Evolutionary conservation across 2,888 invertebrate genomes (phyloP), one percentile per base, ranked within the genome.

Genomic region (Herminia tarsipennalis): DNA sequence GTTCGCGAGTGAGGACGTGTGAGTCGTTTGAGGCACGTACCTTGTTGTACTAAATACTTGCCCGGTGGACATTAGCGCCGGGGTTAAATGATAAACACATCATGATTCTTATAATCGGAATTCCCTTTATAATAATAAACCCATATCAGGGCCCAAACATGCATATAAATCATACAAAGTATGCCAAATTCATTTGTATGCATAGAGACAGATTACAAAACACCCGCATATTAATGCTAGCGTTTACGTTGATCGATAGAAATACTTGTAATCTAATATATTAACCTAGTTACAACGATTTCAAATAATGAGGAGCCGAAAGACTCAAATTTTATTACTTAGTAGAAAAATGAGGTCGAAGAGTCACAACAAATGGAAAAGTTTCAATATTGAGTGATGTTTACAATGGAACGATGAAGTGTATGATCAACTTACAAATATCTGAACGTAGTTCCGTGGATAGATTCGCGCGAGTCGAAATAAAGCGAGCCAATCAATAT

Each of bases 401-500:
- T 58, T n/a, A n/a, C n/a, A n/a, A n/a, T n/a, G n/a, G n/a, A n/a
- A 62, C 45, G 3, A 61, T 49, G 57, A 65, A 60, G 48, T 47
- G 48, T 64, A 67, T 60, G 54, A 64, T 61, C 48, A 56, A 61
- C 49, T 64, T 56, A 53, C 47, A 54, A 58, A 42, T 56, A 63
- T 36, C 51, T 54, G 73, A 76, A 73, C 70, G 65, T 72, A 82
- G 82, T 86, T 84, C 79, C 74, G 81, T 76, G 78, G 80, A 87
- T 88, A 85, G 86, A 88, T 86, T 85, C 82, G 83, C 84, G 81
- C 82, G 82, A 86, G 88, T 86, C 86, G 85, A 88, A 91, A 90
- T 91, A 91, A 89, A 90, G 89, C 89, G 86, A 87, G 88, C 90
- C 89, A 90, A 91, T 91, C 91, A 91, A 91, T 91, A 91, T 90